phyloP scores from a whole-genome alignment of 2,797 vertebrate species.

The Poeciliopsis infans region DNA sequence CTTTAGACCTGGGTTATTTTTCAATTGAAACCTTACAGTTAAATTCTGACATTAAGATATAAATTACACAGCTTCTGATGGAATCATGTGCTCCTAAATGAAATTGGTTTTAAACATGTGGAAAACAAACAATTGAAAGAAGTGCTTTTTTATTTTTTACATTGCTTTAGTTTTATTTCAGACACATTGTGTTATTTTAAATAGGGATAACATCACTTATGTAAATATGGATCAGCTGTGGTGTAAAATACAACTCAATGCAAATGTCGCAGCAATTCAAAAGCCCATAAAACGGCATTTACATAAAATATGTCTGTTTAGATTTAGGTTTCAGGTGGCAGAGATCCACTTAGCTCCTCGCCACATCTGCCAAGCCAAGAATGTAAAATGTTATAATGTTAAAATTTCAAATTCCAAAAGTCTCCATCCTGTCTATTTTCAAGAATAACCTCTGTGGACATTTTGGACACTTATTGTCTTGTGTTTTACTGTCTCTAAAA shows the following conservation, averaged over 20 bases:
- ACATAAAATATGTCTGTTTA: not conserved
- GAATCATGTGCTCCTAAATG: not conserved
- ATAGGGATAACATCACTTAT: not conserved
- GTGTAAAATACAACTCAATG: not conserved
- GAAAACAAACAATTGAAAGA: not conserved
- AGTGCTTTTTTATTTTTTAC: not conserved
- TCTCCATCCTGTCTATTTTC: not conserved
- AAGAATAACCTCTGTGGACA: not conserved
- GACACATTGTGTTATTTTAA: too few species aligned
- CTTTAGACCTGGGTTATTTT: not conserved
- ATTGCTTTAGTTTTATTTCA: not conserved
- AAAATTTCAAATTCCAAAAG: not conserved
- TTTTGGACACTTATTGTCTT: not conserved
- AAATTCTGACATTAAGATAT: not conserved
- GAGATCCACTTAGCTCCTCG: not conserved
- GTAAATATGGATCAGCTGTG: not conserved
- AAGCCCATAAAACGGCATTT: not conserved
- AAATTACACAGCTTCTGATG: not conserved
- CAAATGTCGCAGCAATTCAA: not conserved
- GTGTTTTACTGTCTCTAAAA: not conserved
- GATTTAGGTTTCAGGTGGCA: not conserved
- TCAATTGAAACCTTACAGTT: not conserved
- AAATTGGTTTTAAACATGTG: not conserved
- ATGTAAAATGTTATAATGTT: not conserved
- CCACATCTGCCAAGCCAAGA: not conserved